Percentiles rank a stretch among this genome's conserved stretches.
These are phyloP conservation scores for Halesus radiatus DNA, from an alignment of 1,140 invertebrate species.

Conservation along the genomic window DNA sequence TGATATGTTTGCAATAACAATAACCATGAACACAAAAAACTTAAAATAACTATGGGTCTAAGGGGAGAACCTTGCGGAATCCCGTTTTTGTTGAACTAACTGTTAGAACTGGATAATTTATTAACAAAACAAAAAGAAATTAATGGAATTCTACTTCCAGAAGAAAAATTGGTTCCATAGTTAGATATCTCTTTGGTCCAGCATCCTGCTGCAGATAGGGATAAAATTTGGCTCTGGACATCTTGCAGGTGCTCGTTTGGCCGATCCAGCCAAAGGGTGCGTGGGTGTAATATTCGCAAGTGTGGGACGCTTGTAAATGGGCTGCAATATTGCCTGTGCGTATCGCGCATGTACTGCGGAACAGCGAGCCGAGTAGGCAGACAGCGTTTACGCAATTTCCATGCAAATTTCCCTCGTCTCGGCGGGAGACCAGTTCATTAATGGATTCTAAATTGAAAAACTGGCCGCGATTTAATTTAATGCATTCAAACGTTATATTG, in stretches of 20 bases:
- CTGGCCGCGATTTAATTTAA: constrained; percentile 26
- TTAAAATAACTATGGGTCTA: no score
- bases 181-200: no score
- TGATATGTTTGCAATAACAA: no score
- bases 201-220: background rate
- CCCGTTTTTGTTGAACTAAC: no score
- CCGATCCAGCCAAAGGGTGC: background rate
- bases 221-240: background rate
- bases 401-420: constrained; percentile 63
- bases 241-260: background rate
- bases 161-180: no score
- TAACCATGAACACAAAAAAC: no score
- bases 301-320: constrained; percentile 27
- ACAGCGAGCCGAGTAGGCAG: constrained; percentile 23
- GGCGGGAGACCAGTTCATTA: constrained; percentile 57
- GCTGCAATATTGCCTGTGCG: constrained; percentile 19
- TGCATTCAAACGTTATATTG: constrained; percentile 22
- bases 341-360: background rate
- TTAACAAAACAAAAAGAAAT: no score
- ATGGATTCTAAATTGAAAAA: constrained; percentile 46
- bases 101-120: no score
- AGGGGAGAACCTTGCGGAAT: no score
- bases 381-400: constrained; percentile 60
- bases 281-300: constrained; percentile 13
- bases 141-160: no score